Conservation (phyloP, 2,888 invertebrate species). For the Adelphocoris suturalis region DNA sequence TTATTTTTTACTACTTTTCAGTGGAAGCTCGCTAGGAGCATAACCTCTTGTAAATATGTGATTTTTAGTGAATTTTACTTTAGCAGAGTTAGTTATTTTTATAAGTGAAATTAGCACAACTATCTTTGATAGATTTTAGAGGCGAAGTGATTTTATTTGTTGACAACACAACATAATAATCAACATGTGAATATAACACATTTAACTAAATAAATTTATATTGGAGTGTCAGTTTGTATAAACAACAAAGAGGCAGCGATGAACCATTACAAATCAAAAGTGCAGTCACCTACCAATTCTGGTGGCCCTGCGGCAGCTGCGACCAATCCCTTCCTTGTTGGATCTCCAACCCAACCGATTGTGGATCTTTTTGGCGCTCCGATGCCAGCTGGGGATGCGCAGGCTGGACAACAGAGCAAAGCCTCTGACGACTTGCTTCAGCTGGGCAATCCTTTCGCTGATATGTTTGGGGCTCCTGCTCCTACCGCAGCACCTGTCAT, state of each 20-base stretch:
- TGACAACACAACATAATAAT: too few relatives aligned
- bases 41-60: too few relatives aligned
- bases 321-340: constrained; percentile 92
- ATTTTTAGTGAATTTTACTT: too few relatives aligned
- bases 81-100: too few relatives aligned
- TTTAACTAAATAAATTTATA: too few relatives aligned
- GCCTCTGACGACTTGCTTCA: constrained; percentile 94
- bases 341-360: constrained; percentile 85
- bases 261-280: constrained; percentile 95
- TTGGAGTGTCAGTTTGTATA: too few relatives aligned
- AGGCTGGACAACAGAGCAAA: constrained; percentile 79
- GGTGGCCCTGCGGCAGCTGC: constrained; percentile 78
- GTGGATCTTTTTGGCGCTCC: constrained; percentile 87
- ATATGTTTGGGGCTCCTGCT: constrained; percentile 85
- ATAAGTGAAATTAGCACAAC: too few relatives aligned
- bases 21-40: too few relatives aligned
- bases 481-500: constrained; percentile 76
- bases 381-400: constrained; percentile 73
- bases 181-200: too few relatives aligned
- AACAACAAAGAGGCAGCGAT: constrained; percentile 96
- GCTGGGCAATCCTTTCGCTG: constrained; percentile 94
- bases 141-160: too few relatives aligned
- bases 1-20: too few relatives aligned
- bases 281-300: constrained; percentile 87
- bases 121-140: too few relatives aligned